phyloP scores from a whole-genome alignment of 2,888 invertebrate species.

The Drosophila paranaensis region DNA sequence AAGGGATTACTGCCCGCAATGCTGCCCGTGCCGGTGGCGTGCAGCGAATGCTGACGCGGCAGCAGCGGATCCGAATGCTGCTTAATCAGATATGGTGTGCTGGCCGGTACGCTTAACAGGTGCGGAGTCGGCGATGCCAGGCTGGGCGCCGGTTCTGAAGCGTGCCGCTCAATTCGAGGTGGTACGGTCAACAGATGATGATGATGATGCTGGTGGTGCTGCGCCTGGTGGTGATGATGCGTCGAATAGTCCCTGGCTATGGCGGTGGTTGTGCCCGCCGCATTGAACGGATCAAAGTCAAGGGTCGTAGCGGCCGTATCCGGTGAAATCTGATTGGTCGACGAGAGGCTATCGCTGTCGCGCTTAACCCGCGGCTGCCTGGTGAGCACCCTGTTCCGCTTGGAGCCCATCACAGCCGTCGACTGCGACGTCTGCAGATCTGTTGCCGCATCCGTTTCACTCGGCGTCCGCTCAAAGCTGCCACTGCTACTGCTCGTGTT shows the following conservation, averaged over 20 bases:
- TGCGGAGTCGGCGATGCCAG: slow-evolving; percentile 86
- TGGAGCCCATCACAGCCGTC: slow-evolving; percentile 85
- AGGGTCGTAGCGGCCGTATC: slow-evolving; percentile 75
- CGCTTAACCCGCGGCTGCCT: slow-evolving; percentile 89
- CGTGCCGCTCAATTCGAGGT: slow-evolving; percentile 86
- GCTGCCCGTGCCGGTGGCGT: slow-evolving; percentile 54
- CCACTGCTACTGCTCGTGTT: slow-evolving; percentile 54
- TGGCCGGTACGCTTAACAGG: slow-evolving; percentile 87
- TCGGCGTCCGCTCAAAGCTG: slow-evolving; percentile 60
- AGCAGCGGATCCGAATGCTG: slow-evolving; percentile 89
- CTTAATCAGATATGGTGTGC: slow-evolving; percentile 87
- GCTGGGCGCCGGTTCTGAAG: slow-evolving; percentile 87
- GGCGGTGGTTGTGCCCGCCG: slow-evolving; percentile 64
- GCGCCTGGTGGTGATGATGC: slow-evolving; percentile 53
- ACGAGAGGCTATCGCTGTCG: slow-evolving; percentile 86
- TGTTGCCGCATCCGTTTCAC: slow-evolving; percentile 43
- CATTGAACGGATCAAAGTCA: slow-evolving; percentile 81
- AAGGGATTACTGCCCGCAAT: slow-evolving; percentile 71
- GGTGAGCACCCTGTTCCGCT: slow-evolving; percentile 88
- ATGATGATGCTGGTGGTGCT: slow-evolving; percentile 63
- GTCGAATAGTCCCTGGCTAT: slow-evolving; percentile 70
- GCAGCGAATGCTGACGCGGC: slow-evolving; percentile 86
- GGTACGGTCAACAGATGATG: slow-evolving; percentile 85
- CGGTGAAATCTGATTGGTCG: slow-evolving; percentile 83
- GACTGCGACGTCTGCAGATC: slow-evolving; percentile 51